Evolutionary conservation across 2,888 invertebrate species (phyloP).

Genomic region (Druceiella hillmani): DNA sequence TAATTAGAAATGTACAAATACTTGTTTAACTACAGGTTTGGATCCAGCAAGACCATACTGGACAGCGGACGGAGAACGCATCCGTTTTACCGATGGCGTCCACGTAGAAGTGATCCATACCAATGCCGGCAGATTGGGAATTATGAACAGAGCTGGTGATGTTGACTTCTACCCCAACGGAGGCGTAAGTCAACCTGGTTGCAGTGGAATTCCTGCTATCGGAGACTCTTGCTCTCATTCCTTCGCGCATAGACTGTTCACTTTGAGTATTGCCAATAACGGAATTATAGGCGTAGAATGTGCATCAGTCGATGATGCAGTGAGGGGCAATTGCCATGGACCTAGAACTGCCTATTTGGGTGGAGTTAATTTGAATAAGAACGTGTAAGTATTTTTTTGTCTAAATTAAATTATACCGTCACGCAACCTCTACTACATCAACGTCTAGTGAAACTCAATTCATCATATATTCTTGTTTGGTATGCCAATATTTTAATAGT

Average conservation of each 20-base stretch:
- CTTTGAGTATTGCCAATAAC: constrained; percentile 18
- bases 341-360: constrained; percentile 16
- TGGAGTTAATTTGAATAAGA: constrained; percentile 15
- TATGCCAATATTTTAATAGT: no score
- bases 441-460: no score
- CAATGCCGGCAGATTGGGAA: constrained; percentile 27
- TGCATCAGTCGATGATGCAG: constrained; percentile 9
- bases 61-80: no score
- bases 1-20: no score
- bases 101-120: constrained; percentile 31
- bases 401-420: not conserved
- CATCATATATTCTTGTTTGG: no score
- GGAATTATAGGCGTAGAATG: constrained; percentile 18
- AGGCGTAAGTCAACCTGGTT: constrained; percentile 21
- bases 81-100: constrained; percentile 25
- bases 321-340: constrained; percentile 7
- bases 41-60: constrained; percentile 15
- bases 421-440: no score
- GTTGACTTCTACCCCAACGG: constrained; percentile 31
- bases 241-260: constrained; percentile 19
- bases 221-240: constrained; percentile 24
- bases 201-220: constrained; percentile 12
- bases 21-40: constrained; percentile 13
- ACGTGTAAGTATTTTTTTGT: constrained; percentile 26
- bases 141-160: constrained; percentile 23